Evolutionary conservation across 2,888 invertebrate species (phyloP).

Genomic region (Pilophorus perplexus): DNA sequence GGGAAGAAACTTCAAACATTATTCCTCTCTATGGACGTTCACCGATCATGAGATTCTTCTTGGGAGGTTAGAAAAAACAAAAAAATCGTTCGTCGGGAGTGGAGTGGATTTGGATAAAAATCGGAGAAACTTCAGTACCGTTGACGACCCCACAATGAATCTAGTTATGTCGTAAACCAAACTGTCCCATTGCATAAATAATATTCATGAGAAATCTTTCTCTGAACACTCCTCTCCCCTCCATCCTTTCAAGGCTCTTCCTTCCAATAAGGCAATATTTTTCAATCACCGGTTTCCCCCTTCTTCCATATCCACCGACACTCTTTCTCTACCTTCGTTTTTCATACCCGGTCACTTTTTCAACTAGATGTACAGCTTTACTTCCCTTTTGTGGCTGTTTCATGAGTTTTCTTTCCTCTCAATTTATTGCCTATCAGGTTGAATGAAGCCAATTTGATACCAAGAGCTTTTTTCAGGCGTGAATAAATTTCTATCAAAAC

Average conservation of each 20-base stretch:
- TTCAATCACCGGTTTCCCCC: constrained; percentile 10
- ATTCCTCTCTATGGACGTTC: background rate
- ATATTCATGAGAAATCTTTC: constrained; percentile 4
- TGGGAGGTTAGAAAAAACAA: background rate
- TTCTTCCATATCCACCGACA: background rate
- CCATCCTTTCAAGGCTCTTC: background rate
- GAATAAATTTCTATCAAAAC: constrained; percentile 20
- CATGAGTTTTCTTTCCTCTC: constrained; percentile 1
- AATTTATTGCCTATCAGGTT: constrained; percentile 13
- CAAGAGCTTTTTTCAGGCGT: background rate
- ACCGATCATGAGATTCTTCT: background rate
- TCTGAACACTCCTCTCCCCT: no score
- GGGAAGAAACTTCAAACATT: background rate
- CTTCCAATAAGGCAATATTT: constrained; percentile 9
- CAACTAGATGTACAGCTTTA: constrained; percentile 16
- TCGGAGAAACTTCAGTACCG: background rate
- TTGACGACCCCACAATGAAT: background rate
- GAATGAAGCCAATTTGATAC: constrained; percentile 8
- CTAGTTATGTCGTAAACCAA: constrained; percentile 2
- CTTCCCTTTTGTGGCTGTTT: constrained; percentile 18
- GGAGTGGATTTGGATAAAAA: no score
- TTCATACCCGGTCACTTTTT: constrained; percentile 5
- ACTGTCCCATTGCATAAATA: background rate
- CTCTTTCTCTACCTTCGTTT: background rate
- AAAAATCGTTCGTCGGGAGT: no score